These are phyloP conservation scores for Stictocephala bisonia DNA, from an alignment of 2,888 invertebrate species.

Conservation along the genomic window DNA sequence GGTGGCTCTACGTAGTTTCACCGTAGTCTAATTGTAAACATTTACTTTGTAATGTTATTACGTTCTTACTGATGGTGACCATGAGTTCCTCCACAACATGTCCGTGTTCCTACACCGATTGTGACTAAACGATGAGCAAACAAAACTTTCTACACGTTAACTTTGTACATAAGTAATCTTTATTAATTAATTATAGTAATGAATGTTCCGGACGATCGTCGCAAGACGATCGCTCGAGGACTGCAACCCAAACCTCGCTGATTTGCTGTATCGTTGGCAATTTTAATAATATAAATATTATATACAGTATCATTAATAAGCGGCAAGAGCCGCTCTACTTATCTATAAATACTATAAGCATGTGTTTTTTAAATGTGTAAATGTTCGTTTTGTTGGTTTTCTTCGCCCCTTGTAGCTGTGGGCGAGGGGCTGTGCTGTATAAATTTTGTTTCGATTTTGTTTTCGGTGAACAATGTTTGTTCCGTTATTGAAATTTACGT, in stretches of 20 bases:
- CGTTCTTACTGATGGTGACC: constrained; percentile 20
- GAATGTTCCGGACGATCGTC: constrained; percentile 17
- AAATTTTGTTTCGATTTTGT: constrained; percentile 39
- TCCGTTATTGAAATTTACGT: constrained; percentile 26
- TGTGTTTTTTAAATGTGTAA: constrained; percentile 68
- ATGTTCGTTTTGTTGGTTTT: constrained; percentile 62
- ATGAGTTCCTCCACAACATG: constrained; percentile 37
- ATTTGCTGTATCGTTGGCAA: constrained; percentile 56
- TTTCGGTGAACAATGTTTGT: not conserved
- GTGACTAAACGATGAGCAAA: constrained; percentile 39
- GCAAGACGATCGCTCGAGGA: constrained; percentile 4
- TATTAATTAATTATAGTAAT: constrained; percentile 48
- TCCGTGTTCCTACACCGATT: constrained; percentile 50
- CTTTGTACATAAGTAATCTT: constrained; percentile 50
- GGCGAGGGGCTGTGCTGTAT: constrained; percentile 34
- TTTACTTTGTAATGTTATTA: not conserved
- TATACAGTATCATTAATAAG: constrained; percentile 69
- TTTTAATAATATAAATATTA: constrained; percentile 66
- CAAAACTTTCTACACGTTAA: constrained; percentile 43
- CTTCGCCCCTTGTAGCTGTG: constrained; percentile 9
- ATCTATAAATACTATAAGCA: constrained; percentile 63
- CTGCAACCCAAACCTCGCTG: constrained; percentile 55
- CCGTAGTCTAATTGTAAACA: not conserved
- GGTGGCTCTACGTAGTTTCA: not conserved
- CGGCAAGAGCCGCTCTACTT: constrained; percentile 35